Evolutionary conservation across 2,888 invertebrate genomes (phyloP).

Genomic region (Galerucella nymphaeae): DNA sequence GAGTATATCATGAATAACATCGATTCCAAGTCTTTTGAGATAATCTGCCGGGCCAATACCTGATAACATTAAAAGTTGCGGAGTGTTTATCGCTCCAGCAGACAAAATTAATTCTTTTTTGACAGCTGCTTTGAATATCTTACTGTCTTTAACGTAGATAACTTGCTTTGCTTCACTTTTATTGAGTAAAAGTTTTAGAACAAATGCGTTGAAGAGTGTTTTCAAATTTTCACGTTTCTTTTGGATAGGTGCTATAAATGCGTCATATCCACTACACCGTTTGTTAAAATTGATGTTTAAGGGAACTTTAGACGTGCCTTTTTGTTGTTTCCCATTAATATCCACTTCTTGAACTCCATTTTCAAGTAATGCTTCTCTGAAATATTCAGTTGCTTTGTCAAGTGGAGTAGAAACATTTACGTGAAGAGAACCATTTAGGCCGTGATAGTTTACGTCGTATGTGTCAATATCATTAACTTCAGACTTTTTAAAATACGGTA

Average conservation of each 20-base stretch:
- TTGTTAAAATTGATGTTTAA: slow-evolving; percentile 36
- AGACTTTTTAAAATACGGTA: slow-evolving; percentile 79
- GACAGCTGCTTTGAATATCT: slow-evolving; percentile 67
- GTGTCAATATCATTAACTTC: slow-evolving; percentile 65
- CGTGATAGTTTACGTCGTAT: slow-evolving; percentile 32
- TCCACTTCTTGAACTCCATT: slow-evolving; percentile 15
- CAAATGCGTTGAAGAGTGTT: slow-evolving; percentile 68
- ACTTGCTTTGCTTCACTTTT: slow-evolving; percentile 26
- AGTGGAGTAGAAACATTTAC: slow-evolving; percentile 32
- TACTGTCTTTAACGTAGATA: slow-evolving; percentile 22
- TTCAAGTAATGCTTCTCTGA: slow-evolving; percentile 55
- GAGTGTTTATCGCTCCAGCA: no score
- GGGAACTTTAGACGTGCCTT: slow-evolving; percentile 29
- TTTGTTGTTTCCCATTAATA: slow-evolving; percentile 30
- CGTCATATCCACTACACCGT: slow-evolving; percentile 25
- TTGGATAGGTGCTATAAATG: slow-evolving; percentile 24
- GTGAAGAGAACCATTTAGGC: slow-evolving; percentile 68
- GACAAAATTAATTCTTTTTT: slow-evolving; percentile 81
- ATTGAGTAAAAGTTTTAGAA: slow-evolving; percentile 20
- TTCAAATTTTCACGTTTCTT: slow-evolving; percentile 53
- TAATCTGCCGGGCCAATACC: no score
- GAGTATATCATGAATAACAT: slow-evolving; percentile 71
- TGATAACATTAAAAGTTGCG: no score
- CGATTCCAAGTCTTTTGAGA: no score
- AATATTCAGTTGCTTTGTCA: slow-evolving; percentile 59